Evolutionary conservation across 2,888 invertebrate genomes (phyloP), one percentile per base, ranked within the genome.

Genomic region (Nysson spinosus): DNA sequence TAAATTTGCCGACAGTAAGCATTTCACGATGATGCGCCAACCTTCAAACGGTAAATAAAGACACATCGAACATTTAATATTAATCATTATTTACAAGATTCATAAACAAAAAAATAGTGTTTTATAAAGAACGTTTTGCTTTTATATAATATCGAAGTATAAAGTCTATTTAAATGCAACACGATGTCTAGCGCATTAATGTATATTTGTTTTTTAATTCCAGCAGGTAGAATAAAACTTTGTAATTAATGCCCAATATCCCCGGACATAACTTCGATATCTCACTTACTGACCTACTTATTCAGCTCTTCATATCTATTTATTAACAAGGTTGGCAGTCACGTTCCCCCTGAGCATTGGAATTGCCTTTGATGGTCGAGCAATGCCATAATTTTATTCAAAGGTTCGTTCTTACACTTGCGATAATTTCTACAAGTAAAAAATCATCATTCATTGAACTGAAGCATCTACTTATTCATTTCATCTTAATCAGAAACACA

Each of bases 1-100:
- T 81, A 82, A 84, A 85, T 81, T 74, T 80, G 72, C 71, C 75
- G 69, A 77, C 69, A 73, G 76, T 75, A 75, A 77, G 63, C 60
- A 63, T 68, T 69, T 69, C 69, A 70, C 42, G 32, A 70, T 37
- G 22, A 62, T 24, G 7, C 16, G 17, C 6, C 19, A 22, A 37
- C 11, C 28, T 43, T 32, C 57, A 46, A 35, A 44, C 12, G 20
- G 22, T 47, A 42, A 16, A 16, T 9, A 5, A 2, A 14, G 12
- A 19, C 32, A 42, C 9, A 6, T 6, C 14, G n/a, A 9, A 7
- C n/a, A 24, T 12, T 32, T 35, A 11, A 16, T 22, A 16, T 50
- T 40, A 2, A 12, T 1, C 16, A 12, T 24, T 24, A 2, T n/a
- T n/a, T n/a, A n/a, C n/a, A n/a, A n/a, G n/a, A n/a, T n/a, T n/a